Conservation (phyloP, 2,888 invertebrate genomes). For the Eucera pruinosa region DNA sequence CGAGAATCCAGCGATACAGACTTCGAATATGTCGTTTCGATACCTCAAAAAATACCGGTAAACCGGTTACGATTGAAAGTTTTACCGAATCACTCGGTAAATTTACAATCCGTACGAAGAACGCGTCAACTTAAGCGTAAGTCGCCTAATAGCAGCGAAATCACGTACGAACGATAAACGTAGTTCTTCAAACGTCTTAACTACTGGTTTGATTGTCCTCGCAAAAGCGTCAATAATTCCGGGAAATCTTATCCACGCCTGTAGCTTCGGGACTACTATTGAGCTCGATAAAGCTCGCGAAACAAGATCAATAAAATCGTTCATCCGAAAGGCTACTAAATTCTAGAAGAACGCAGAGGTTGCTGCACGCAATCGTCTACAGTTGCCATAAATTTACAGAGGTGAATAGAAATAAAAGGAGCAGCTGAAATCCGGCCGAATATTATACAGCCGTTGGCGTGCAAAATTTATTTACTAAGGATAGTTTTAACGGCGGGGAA, state of each 20-base stretch:
- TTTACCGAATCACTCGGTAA: too few species aligned
- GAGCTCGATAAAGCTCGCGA: slow-evolving; percentile 6
- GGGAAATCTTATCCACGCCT: too few species aligned
- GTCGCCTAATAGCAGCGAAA: too few species aligned
- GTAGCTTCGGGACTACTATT: slow-evolving; percentile 6
- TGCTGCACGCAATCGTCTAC: slow-evolving; percentile 1
- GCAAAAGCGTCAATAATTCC: too few species aligned
- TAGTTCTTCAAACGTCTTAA: too few species aligned
- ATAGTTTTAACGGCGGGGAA: neutral
- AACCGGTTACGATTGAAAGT: too few species aligned
- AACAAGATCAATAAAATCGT: slow-evolving; percentile 21
- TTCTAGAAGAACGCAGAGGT: neutral
- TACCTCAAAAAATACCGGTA: neutral
- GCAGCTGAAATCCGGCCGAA: slow-evolving; percentile 20
- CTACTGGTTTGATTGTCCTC: too few species aligned
- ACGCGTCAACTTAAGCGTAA: too few species aligned
- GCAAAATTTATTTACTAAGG: slow-evolving; percentile 22
- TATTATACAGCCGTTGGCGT: slow-evolving; percentile 6
- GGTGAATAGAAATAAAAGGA: too few species aligned
- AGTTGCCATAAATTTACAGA: slow-evolving; percentile 14
- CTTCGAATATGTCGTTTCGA: neutral
- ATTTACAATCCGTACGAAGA: too few species aligned
- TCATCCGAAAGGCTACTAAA: neutral
- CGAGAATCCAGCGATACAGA: too few species aligned
- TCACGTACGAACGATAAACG: too few species aligned